Conservation (phyloP, 2,797 vertebrate genomes). For the Cuniculus paca region DNA sequence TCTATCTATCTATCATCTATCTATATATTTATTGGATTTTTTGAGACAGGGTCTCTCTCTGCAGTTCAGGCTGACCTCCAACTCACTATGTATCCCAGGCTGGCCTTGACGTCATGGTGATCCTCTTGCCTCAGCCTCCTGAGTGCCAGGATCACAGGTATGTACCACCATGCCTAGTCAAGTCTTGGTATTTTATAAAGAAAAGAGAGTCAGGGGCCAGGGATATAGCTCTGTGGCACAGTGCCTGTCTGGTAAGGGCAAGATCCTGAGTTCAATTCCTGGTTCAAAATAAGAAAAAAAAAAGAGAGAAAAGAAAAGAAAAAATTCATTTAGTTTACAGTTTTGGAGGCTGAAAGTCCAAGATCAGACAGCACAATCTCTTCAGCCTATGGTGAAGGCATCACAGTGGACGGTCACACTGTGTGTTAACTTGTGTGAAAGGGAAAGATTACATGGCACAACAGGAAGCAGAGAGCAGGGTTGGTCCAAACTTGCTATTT, state of each 20-base stretch:
- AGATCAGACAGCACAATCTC: background rate
- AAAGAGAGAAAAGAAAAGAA: too few species aligned
- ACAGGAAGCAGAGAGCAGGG: background rate
- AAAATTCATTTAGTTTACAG: background rate
- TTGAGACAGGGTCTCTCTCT: background rate
- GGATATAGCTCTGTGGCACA: too few species aligned
- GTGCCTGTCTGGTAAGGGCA: too few species aligned
- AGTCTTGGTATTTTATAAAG: background rate
- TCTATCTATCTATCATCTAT: background rate
- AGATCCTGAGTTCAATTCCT: too few species aligned
- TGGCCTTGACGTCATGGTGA: background rate
- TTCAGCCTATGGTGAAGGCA: background rate
- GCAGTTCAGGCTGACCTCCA: background rate
- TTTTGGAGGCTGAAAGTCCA: background rate
- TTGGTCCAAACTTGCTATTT: background rate
- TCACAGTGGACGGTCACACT: too few species aligned
- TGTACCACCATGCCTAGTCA: background rate
- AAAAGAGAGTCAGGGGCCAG: background rate
- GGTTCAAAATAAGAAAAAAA: too few species aligned
- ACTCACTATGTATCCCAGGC: background rate
- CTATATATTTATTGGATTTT: background rate
- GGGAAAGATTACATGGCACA: background rate
- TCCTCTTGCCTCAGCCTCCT: background rate
- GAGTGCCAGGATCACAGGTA: background rate
- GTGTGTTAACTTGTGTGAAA: too few species aligned